Conservation (phyloP, 2,797 vertebrate species). For the Sebastolobus altivelis region DNA sequence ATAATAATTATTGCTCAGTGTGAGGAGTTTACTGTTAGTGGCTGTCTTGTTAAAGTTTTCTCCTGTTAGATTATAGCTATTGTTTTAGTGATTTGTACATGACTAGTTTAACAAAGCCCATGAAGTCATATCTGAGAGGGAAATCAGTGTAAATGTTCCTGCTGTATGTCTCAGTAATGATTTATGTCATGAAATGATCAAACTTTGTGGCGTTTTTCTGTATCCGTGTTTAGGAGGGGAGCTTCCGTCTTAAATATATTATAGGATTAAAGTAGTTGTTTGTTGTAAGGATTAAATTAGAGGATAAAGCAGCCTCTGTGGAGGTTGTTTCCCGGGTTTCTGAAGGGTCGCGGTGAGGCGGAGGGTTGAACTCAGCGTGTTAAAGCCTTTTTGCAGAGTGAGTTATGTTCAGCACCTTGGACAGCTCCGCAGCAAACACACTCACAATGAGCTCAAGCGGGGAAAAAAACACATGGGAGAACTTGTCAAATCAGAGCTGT, state of each 20-base stretch:
- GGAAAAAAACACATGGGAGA: not conserved
- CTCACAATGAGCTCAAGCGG: not conserved
- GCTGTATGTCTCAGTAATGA: not conserved
- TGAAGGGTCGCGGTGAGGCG: not conserved
- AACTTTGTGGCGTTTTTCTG: not conserved
- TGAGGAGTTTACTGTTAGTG: not conserved
- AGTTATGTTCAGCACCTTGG: constrained; percentile 66
- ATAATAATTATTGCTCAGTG: too few species aligned
- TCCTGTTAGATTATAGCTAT: not conserved
- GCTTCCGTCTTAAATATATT: constrained; percentile 8
- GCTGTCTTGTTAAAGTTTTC: not conserved
- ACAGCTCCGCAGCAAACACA: constrained; percentile 45
- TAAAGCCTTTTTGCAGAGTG: not conserved
- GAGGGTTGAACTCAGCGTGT: not conserved
- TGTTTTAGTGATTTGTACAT: not conserved
- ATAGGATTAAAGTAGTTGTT: constrained; percentile 35
- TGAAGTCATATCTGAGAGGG: not conserved
- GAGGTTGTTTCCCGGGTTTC: not conserved
- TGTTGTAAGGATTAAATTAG: constrained; percentile 24
- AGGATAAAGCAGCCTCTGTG: not conserved
- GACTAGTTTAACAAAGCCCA: not conserved
- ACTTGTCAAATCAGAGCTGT: not conserved
- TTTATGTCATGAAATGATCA: not conserved
- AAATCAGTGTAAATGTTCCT: not conserved
- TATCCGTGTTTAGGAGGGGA: not conserved